A percentile compares a stretch with the other conserved stretches of the same genome.
These are phyloP conservation scores for Ectobius pallidus DNA, from an alignment of 2,888 invertebrate genomes.

Conservation along the genomic window DNA sequence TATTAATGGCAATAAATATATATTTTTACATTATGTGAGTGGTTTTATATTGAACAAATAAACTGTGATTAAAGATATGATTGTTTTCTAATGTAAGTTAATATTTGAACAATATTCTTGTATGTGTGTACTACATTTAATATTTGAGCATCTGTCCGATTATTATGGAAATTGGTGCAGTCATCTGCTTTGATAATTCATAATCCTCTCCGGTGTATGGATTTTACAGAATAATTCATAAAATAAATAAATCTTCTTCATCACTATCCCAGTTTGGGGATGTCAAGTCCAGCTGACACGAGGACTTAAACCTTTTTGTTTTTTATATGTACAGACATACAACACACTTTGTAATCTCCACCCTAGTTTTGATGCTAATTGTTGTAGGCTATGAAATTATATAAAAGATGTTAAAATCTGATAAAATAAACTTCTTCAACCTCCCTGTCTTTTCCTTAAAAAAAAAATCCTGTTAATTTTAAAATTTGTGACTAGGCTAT, in stretches of 20 bases:
- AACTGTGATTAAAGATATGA: background rate
- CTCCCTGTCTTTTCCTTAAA: background rate
- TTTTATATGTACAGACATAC: background rate
- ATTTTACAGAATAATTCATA: no score
- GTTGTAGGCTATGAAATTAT: slow-evolving; percentile 4
- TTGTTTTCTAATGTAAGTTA: slow-evolving; percentile 4
- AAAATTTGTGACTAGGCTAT: no score
- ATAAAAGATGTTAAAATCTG: background rate
- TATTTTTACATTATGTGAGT: slow-evolving; percentile 31
- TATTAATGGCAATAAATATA: slow-evolving; percentile 33
- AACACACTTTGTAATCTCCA: no score
- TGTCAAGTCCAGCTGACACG: no score
- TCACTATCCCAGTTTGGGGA: no score
- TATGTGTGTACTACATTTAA: background rate
- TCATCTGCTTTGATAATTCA: no score
- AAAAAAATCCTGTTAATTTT: no score
- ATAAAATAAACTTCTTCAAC: background rate
- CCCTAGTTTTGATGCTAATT: no score
- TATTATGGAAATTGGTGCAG: background rate
- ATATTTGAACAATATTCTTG: background rate
- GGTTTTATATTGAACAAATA: slow-evolving; percentile 23
- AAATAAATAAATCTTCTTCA: slow-evolving; percentile 15
- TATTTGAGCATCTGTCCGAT: background rate
- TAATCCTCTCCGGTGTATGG: no score
- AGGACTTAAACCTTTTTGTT: no score